Percentiles rank a stretch among this genome's conserved stretches.
These are phyloP conservation scores for Agrochola lychnidis DNA, from an alignment of 2,888 invertebrate genomes.

Conservation along the genomic window DNA sequence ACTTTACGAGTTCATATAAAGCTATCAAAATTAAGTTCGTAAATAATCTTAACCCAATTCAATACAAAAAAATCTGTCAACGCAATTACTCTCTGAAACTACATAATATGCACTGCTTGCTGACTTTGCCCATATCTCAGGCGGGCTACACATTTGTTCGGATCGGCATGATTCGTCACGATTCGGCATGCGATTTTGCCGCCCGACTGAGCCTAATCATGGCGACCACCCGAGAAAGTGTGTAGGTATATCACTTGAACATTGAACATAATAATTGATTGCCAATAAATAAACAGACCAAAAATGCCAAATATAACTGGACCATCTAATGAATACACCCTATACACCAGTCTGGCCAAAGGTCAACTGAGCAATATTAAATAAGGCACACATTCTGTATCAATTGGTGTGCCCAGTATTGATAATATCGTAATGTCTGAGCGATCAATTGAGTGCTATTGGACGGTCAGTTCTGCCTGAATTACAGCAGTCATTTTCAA, in stretches of 20 bases:
- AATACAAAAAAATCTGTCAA: neutral
- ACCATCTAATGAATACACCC: constrained; percentile 19
- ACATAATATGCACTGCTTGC: neutral
- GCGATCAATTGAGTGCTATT: constrained; percentile 47
- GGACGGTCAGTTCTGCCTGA: constrained; percentile 23
- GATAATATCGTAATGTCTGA: constrained; percentile 53
- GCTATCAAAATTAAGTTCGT: too few species aligned
- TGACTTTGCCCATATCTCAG: neutral
- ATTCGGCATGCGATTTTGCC: neutral
- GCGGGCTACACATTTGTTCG: too few species aligned
- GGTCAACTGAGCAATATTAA: constrained; percentile 50
- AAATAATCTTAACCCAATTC: neutral
- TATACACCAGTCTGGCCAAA: constrained; percentile 2
- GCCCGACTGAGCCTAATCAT: neutral
- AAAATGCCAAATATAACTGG: neutral
- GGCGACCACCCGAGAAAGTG: too few species aligned
- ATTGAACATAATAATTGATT: neutral
- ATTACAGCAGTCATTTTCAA: constrained; percentile 37
- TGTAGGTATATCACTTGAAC: neutral
- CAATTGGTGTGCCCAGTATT: constrained; percentile 48
- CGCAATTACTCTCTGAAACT: neutral
- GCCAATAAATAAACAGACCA: neutral
- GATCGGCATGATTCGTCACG: neutral
- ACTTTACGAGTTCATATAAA: neutral
- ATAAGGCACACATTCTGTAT: constrained; percentile 52